Percentiles rank a stretch among this genome's conserved stretches.
These are phyloP conservation scores for Calyptommatus sinebrachiatus DNA, from an alignment of 2,113 vertebrate genomes.

Conservation along the genomic window DNA sequence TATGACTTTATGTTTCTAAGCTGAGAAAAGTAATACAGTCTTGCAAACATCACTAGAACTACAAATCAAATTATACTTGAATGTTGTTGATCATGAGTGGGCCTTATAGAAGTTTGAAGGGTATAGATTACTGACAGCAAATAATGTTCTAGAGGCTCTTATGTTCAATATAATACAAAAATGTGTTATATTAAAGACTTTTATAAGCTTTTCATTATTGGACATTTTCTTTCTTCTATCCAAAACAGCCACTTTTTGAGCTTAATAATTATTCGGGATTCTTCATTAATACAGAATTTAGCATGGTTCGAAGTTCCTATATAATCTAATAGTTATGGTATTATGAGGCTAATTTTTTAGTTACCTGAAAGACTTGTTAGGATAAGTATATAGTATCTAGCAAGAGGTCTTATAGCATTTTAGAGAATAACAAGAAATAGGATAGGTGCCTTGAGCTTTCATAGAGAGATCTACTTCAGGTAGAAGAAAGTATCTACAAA, in stretches of 20 bases:
- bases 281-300: neutral
- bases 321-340: no score
- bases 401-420: no score
- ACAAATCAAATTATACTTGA: neutral
- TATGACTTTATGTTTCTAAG: slow-evolving; percentile 29
- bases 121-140: no score
- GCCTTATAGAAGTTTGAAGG: no score
- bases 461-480: no score
- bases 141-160: neutral
- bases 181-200: no score
- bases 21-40: neutral
- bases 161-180: no score
- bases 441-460: no score
- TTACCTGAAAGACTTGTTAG: neutral
- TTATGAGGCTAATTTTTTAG: neutral
- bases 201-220: neutral
- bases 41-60: neutral
- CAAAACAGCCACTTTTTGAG: neutral
- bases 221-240: neutral
- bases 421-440: no score
- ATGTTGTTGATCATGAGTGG: no score
- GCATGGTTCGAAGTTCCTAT: no score
- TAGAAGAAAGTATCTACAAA: no score
- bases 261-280: neutral
- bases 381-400: neutral